Conservation (phyloP, 2,888 invertebrate species). For the Brenthis ino region DNA sequence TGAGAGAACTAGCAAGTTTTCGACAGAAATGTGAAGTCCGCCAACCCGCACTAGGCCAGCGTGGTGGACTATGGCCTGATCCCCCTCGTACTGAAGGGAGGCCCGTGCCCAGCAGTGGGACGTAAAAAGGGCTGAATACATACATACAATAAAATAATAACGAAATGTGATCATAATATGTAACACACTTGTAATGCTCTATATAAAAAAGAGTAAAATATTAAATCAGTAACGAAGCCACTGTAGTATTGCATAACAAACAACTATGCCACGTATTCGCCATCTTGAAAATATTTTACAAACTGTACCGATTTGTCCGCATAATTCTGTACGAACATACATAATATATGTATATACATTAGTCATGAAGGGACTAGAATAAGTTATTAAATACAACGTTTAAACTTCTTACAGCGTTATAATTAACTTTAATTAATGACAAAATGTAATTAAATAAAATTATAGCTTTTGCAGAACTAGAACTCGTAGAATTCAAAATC, state of each 20-base stretch:
- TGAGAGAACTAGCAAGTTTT: too few relatives aligned
- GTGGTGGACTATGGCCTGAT: too few relatives aligned
- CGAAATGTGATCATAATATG: background rate
- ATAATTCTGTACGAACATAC: slow-evolving; percentile 17
- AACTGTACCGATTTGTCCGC: slow-evolving; percentile 8
- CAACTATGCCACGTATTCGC: slow-evolving; percentile 10
- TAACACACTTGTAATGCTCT: background rate
- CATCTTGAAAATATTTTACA: slow-evolving; percentile 19
- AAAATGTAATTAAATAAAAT: too few relatives aligned
- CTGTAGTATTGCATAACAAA: slow-evolving; percentile 7
- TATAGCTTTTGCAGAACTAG: too few relatives aligned
- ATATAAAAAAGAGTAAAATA: background rate
- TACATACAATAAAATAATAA: background rate
- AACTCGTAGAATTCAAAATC: background rate
- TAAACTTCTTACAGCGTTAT: background rate
- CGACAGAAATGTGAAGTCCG: too few relatives aligned
- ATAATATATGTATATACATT: slow-evolving; percentile 3
- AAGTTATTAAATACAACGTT: slow-evolving; percentile 27
- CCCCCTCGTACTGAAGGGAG: too few relatives aligned
- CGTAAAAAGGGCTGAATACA: too few relatives aligned
- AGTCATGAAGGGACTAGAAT: slow-evolving; percentile 20
- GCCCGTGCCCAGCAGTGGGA: too few relatives aligned
- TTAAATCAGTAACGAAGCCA: background rate
- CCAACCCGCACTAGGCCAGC: too few relatives aligned
- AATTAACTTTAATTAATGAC: too few relatives aligned